Base-by-base conservation (phyloP, 2,113 vertebrate species). In the Mastomys coucha region DNA sequence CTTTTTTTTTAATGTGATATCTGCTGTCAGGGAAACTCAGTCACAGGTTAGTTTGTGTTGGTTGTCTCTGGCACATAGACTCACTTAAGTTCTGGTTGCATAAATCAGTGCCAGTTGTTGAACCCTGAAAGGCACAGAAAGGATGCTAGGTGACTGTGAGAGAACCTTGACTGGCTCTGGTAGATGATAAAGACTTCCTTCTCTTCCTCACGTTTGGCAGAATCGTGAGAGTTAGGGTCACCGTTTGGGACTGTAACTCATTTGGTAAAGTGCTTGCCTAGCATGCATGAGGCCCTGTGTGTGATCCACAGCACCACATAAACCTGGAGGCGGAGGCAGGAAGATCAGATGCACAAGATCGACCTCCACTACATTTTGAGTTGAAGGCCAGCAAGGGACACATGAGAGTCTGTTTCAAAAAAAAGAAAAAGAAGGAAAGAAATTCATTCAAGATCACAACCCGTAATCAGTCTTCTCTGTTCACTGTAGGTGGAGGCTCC, bases 401-500 rank as follows among this genome's bases (percentile, higher is more conserved):
- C 56, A 63, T 42, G 51, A 58, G 51, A 56, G 36, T 31, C 17
- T 42, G 36, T 73, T 36, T 42, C 14, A 39, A n/a, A 22, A 36
- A 36, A 22, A 33, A 7, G 2, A 70, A n/a, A 39, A 51, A 65
- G 19, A 58, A 39, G 39, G 31, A 69, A 51, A 49, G 45, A 72
- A 39, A 28, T 3, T 7, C 20, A 9, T 53, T 94, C 60, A 78
- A 39, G 26, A 8, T 58, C 19, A 26, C 45, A 28, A 16, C 36
- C 20, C 76, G 3, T 60, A 63, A 56, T 88, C 60, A 69, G 20
- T 56, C 3, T 49, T 81, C 26, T 93, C 39, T 91, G 2, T 89
- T 94, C 67, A 93, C 77, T 97, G 86, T 85, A 99, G 99, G 99
- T 97, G 99, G 99, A 89, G 98, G 94, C 92, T 98, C 99, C 96